phyloP scores from a whole-genome alignment of 2,888 invertebrate species.

The Crepidodera aurea region DNA sequence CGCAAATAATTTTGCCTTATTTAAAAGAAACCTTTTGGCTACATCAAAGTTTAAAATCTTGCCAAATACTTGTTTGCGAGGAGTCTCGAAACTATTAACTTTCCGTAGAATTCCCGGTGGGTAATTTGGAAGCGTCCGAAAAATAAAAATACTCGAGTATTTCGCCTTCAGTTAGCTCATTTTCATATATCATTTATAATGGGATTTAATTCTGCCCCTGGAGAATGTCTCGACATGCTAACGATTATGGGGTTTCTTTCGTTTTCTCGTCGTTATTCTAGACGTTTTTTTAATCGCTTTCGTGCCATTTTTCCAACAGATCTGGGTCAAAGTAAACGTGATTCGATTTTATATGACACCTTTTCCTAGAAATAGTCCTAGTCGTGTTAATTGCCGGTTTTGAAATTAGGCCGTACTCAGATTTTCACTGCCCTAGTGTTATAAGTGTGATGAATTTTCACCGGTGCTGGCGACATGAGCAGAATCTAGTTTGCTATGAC shows the following conservation, averaged over 20 bases:
- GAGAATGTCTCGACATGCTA: conserved; percentile 27
- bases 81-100: neutral
- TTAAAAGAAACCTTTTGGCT: too few species aligned
- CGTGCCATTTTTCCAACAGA: conserved; percentile 25
- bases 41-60: too few species aligned
- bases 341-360: conserved; percentile 28
- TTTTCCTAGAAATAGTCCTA: conserved; percentile 9
- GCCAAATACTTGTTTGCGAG: too few species aligned
- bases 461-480: too few species aligned
- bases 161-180: conserved; percentile 15
- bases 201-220: conserved; percentile 14
- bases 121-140: neutral
- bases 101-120: neutral
- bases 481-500: too few species aligned
- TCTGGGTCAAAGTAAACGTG: conserved; percentile 30
- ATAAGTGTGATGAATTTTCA: conserved; percentile 5
- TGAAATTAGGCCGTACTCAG: conserved; percentile 20
- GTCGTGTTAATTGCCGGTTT: conserved; percentile 19
- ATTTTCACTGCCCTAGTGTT: neutral
- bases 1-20: too few species aligned
- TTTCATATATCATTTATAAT: conserved; percentile 26
- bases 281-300: conserved; percentile 26
- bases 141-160: conserved; percentile 7
- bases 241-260: conserved; percentile 24
- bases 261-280: conserved; percentile 16